Evolutionary conservation across 2,888 invertebrate species (phyloP).

Genomic region (Eugnorisma glareosa): DNA sequence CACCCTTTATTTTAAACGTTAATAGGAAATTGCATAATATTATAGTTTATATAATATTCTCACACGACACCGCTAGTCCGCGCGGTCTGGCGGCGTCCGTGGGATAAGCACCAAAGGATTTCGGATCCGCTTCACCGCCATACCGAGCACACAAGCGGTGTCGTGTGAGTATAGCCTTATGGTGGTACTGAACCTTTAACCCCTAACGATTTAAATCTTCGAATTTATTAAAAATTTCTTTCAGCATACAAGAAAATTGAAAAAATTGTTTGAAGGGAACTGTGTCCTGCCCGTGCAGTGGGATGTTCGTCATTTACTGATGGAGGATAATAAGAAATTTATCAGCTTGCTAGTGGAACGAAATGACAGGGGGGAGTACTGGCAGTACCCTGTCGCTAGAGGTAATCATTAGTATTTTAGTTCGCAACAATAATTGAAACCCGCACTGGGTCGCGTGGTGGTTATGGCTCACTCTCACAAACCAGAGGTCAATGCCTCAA

Average conservation of each 20-base stretch:
- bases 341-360: slow-evolving; percentile 75
- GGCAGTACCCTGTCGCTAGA: slow-evolving; percentile 68
- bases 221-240: slow-evolving; percentile 24
- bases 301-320: slow-evolving; percentile 73
- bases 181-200: no score
- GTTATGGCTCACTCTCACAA: not conserved
- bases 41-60: no score
- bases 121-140: no score
- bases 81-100: no score
- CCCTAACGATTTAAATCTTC: not conserved
- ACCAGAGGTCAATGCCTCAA: not conserved
- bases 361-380: slow-evolving; percentile 76
- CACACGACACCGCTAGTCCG: no score
- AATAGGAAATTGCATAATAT: no score
- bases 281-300: slow-evolving; percentile 74
- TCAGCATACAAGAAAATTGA: slow-evolving; percentile 72
- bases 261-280: slow-evolving; percentile 69
- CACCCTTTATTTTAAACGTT: no score
- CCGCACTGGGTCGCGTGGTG: not conserved
- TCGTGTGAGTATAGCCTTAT: no score
- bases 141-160: no score
- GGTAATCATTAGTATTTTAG: slow-evolving; percentile 57
- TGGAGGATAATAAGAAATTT: slow-evolving; percentile 65
- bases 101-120: no score
- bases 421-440: not conserved